A percentile compares a stretch with the other conserved stretches of the same genome.
Conservation (phyloP, 2,888 invertebrate species). For the Athripsodes cinereus region DNA sequence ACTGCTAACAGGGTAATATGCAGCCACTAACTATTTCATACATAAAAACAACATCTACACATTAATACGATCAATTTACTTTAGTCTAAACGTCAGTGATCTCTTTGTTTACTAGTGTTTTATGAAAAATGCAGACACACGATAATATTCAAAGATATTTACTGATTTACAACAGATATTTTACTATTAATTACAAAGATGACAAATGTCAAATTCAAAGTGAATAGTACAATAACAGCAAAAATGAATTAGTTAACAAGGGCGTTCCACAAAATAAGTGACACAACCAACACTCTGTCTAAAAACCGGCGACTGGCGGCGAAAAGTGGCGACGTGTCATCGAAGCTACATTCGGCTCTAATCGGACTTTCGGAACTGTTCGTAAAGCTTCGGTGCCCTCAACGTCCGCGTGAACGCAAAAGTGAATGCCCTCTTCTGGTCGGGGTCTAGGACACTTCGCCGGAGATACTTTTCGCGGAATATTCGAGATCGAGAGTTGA, state of each 20-base stretch:
- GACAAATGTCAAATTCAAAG: conserved; percentile 15
- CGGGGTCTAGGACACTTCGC: conserved; percentile 7
- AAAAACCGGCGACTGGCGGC: conserved; percentile 15
- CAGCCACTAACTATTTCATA: conserved; percentile 7
- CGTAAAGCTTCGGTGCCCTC: conserved; percentile 14
- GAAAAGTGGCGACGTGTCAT: conserved; percentile 17
- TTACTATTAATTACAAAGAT: background rate
- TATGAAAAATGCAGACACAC: background rate
- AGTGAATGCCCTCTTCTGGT: conserved; percentile 18
- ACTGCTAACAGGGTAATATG: background rate
- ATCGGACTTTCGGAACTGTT: conserved; percentile 10
- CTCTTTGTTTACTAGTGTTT: conserved; percentile 15
- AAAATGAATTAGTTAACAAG: conserved; percentile 8
- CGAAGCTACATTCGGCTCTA: conserved; percentile 10
- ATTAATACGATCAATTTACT: conserved; percentile 15
- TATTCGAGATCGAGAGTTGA: background rate
- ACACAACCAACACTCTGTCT: conserved; percentile 4
- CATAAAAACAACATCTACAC: conserved; percentile 12
- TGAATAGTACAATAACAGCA: conserved; percentile 12
- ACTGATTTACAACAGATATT: background rate
- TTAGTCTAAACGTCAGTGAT: conserved; percentile 9
- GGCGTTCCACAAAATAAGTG: conserved; percentile 8
- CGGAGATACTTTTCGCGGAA: background rate
- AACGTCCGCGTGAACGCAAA: conserved; percentile 15
- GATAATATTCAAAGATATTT: background rate